A percentile compares a stretch with the other conserved stretches of the same genome.
Evolutionary conservation across 2,113 vertebrate species (phyloP).

Genomic region (Phrynosoma platyrhinos): DNA sequence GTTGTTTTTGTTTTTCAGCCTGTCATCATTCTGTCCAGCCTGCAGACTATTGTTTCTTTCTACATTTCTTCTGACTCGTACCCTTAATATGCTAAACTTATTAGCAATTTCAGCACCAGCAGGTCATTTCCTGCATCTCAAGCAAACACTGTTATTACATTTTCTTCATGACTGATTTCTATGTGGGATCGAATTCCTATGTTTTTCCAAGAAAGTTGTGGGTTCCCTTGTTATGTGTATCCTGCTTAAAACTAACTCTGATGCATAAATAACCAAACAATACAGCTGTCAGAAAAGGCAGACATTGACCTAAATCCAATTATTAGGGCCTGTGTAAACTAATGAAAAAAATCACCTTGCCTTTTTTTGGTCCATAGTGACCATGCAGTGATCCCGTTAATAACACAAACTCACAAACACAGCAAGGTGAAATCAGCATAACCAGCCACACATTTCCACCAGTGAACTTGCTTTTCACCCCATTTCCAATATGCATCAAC

Average conservation of each 20-base stretch:
- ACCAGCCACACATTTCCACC: no score
- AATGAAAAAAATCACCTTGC: no score
- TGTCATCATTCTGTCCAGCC: not conserved
- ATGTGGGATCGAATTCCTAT: not conserved
- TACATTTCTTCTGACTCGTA: not conserved
- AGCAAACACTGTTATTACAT: not conserved
- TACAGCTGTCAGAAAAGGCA: not conserved
- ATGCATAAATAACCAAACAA: not conserved
- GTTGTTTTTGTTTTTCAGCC: not conserved
- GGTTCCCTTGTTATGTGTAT: not conserved
- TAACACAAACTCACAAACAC: no score
- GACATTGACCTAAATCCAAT: no score
- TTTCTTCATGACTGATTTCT: conserved; percentile 14
- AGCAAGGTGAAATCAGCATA: no score
- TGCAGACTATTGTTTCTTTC: not conserved
- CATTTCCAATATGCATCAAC: no score
- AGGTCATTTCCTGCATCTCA: not conserved
- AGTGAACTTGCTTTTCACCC: no score
- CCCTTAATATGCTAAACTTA: not conserved
- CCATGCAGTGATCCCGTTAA: no score
- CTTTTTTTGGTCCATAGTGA: no score
- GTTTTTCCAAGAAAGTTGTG: not conserved
- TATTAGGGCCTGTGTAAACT: no score
- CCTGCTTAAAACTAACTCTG: conserved; percentile 8
- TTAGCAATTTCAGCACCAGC: not conserved